A percentile compares a stretch with the other conserved stretches of the same genome.
phyloP scores from a whole-genome alignment of 1,140 invertebrate genomes.

The Chionoecetes opilio region DNA sequence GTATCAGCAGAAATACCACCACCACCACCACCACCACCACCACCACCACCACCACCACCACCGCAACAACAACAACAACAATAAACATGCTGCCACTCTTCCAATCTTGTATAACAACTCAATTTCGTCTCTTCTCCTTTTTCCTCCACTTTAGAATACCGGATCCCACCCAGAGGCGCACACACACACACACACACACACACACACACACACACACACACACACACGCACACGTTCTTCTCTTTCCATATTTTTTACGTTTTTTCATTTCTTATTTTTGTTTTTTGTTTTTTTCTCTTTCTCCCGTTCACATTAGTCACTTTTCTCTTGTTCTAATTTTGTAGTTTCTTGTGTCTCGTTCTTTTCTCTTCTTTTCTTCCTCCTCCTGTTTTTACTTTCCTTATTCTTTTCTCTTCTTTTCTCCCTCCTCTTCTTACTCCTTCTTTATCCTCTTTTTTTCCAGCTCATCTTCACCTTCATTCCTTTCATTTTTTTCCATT shows the following conservation, averaged over 20 bases:
- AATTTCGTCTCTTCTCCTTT: slow-evolving; percentile 53
- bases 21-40: neutral
- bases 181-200: slow-evolving; percentile 57
- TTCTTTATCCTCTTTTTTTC: neutral
- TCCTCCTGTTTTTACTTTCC: neutral
- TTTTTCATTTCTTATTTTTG: neutral
- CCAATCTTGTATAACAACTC: slow-evolving; percentile 61
- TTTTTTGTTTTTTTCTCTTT: neutral
- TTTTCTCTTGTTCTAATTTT: neutral
- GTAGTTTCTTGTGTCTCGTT: no score
- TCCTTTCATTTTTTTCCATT: neutral
- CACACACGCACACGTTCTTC: neutral
- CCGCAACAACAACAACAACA: no score
- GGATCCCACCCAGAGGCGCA: slow-evolving; percentile 42
- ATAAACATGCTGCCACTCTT: neutral
- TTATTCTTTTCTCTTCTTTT: neutral
- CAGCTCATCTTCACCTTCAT: neutral
- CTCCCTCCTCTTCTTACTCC: neutral
- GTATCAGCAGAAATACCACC: no score
- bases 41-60: neutral
- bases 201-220: slow-evolving; percentile 56
- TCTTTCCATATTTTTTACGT: neutral
- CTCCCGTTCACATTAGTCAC: neutral
- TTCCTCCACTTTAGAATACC: slow-evolving; percentile 46
- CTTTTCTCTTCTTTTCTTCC: neutral